phyloP scores from a whole-genome alignment of 2,888 invertebrate species.

The Parochlus steinenii region DNA sequence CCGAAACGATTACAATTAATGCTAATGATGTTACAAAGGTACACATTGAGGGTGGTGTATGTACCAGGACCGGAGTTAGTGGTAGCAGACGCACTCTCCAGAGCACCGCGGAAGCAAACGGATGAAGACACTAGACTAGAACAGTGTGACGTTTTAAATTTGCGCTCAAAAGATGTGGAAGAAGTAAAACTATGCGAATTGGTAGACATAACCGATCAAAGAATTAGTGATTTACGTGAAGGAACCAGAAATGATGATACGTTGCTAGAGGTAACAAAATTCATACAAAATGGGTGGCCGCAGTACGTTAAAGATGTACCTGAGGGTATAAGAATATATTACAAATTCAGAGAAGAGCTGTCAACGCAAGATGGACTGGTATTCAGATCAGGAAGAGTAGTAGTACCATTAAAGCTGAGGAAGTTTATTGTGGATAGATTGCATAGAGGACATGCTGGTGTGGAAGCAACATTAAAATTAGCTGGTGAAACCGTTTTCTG shows the following conservation, averaged over 20 bases:
- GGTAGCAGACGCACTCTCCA: constrained; percentile 15
- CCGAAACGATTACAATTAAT: constrained; percentile 15
- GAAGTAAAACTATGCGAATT: too few species aligned
- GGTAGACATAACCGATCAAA: constrained; percentile 3
- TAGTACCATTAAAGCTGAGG: constrained; percentile 9
- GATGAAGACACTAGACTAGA: not conserved
- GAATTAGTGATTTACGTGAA: not conserved
- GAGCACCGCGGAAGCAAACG: constrained; percentile 5
- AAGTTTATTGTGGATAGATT: constrained; percentile 7
- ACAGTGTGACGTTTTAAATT: not conserved
- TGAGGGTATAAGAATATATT: constrained; percentile 11
- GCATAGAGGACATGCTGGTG: constrained; percentile 13
- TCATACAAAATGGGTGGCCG: not conserved
- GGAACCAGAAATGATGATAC: not conserved
- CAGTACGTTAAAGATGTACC: constrained; percentile 1
- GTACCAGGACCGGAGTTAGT: constrained; percentile 14
- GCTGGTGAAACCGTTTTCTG: constrained; percentile 14
- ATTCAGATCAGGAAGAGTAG: constrained; percentile 12
- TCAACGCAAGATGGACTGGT: constrained; percentile 13
- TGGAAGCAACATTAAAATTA: constrained; percentile 11
- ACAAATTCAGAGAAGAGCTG: constrained; percentile 10
- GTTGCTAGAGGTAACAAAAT: constrained; percentile 1
- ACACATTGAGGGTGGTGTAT: constrained; percentile 14
- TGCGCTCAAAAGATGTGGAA: not conserved
- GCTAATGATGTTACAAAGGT: constrained; percentile 14